phyloP scores from a whole-genome alignment of 2,888 invertebrate genomes.

The Meteorus colon region DNA sequence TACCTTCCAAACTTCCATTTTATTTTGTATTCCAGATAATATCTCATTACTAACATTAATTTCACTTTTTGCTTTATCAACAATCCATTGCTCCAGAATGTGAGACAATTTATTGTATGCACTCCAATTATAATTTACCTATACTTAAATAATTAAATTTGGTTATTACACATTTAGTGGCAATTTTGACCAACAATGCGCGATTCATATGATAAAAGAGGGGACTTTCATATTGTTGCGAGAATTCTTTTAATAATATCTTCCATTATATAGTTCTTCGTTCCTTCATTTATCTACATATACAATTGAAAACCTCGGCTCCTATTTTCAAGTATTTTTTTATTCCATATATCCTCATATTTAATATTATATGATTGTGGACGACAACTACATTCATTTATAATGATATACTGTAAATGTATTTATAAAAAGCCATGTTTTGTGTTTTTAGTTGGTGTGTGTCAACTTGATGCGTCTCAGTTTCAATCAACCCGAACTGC shows the following conservation, averaged over 20 bases:
- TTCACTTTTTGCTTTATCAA: neutral
- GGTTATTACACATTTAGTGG: neutral
- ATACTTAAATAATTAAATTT: neutral
- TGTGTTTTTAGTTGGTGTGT: neutral
- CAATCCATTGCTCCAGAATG: neutral
- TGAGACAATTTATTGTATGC: neutral
- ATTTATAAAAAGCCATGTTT: neutral
- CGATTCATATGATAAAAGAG: neutral
- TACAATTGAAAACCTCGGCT: neutral
- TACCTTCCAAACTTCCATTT: neutral
- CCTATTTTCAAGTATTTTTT: neutral
- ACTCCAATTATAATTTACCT: neutral
- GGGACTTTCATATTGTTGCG: constrained; percentile 1
- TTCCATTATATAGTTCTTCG: neutral
- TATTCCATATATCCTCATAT: neutral
- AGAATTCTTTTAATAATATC: neutral
- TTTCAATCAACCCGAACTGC: neutral
- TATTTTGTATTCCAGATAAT: neutral
- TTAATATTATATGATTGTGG: neutral
- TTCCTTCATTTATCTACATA: neutral
- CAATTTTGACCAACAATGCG: neutral
- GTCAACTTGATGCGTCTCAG: neutral
- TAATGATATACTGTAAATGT: neutral
- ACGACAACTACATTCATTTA: neutral
- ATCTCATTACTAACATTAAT: neutral